Evolutionary conservation across 2,797 vertebrate genomes (phyloP), one percentile per base, ranked within the genome.

Genomic region (Gastrophryne carolinensis): DNA sequence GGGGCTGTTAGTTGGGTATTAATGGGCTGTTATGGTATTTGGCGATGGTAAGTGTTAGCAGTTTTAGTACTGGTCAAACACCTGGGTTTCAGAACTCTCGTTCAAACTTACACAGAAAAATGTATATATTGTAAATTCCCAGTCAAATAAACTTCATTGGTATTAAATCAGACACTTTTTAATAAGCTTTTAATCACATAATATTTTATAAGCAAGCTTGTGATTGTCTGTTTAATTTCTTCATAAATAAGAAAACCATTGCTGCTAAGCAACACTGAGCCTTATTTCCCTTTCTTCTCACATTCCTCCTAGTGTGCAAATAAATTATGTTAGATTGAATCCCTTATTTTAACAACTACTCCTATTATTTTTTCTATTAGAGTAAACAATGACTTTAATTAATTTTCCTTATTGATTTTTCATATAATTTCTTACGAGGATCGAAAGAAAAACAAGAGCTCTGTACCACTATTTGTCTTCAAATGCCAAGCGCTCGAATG

Each of bases 361-460:
- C 29, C 26, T 49, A 66, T 57, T 56, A 44, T 57, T 57, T 74
- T 73, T 74, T 62, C 44, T 69, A 64, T 77, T 71, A 64, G 64
- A 70, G 66, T 49, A 71, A 77, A 71, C 67, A 77, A 30, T 64
- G 60, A 71, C 37, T 70, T 71, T 64, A 78, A 72, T 78, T 78
- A 78, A 78, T 72, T 78, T 78, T 58, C 39, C 61, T 66, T 17
- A 78, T 72, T 72, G 68, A 78, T 78, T 78, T 61, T 65, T 32
- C 27, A 56, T 65, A 71, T 65, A 47, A 77, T 47, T 49, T 54
- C 35, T 63, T 62, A 63, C 17, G 29, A 74, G 64, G 30, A 64
- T 32, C 68, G 29, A 72, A 57, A 54, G 56, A 75, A 69, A 78
- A 65, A 44, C 39, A 57, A 77, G 70, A 35, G 50, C 11, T 23